Evolutionary conservation across 1,140 invertebrate genomes (phyloP), one percentile per base, ranked within the genome.

Genomic region (Apis dorsata): DNA sequence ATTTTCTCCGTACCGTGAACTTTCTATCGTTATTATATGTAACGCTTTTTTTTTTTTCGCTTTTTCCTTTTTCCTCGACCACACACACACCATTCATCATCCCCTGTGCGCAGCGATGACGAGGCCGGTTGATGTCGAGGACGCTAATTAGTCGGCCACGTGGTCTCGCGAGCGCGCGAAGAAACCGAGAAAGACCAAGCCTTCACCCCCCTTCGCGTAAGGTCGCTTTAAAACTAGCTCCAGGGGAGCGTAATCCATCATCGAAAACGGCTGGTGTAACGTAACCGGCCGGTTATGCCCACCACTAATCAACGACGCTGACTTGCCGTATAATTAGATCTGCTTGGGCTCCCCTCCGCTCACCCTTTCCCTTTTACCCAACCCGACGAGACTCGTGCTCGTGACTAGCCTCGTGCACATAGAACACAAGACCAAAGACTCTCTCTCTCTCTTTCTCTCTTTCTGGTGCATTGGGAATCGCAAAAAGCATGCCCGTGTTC

Each of bases 201-300:
- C 24, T 21, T 62, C 55, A n/a, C 57, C 63, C 73, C 62, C 62
- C 75, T 62, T 57, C 79, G 86, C 83, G 86, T 72, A 80, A 85
- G 82, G 90, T 87, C 85, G 91, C 79, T 91, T 85, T 68, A 86
- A 90, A 92, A 91, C 90, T 90, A 90, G 89, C 88, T 90, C 86
- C 86, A 65, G 90, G 87, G 90, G 83, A 85, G 85, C 74, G 85
- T 87, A 89, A 92, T 92, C 92, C 91, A 92, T 92, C 91, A 92
- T 92, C 91, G 90, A 91, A 91, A 91, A 91, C 88, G 88, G 82
- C 84, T 81, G 86, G 85, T 83, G 84, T 85, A 85, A 86, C 81
- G 85, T 87, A 90, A 89, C 89, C 85, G 89, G 79, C 81, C 90
- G 85, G 79, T 88, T 88, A 85, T 84, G 73, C 77, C 85, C 81